These are phyloP conservation scores for Diachasma alloeum DNA, from an alignment of 1,140 invertebrate species.

Conservation along the genomic window DNA sequence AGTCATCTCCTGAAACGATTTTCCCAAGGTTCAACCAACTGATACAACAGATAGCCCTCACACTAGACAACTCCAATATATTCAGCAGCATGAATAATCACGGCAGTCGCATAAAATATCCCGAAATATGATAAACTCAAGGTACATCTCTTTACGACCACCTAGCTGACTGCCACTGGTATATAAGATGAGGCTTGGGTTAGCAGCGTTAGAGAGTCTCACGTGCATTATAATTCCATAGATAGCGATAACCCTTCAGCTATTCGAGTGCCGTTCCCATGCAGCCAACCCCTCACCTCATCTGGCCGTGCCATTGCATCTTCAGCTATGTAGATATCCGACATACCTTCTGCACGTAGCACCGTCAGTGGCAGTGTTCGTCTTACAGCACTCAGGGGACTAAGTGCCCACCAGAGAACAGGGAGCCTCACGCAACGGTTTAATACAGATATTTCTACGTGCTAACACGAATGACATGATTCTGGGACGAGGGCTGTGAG, in stretches of 20 bases:
- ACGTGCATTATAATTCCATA: slow-evolving; percentile 33
- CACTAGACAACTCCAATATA: no score
- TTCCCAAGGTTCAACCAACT: no score
- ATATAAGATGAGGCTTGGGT: slow-evolving; percentile 25
- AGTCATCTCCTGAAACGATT: no score
- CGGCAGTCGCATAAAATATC: no score
- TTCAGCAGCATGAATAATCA: no score
- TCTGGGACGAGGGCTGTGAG: background rate
- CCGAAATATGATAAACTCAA: background rate
- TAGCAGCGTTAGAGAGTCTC: slow-evolving; percentile 25
- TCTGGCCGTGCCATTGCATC: slow-evolving; percentile 6
- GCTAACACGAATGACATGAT: slow-evolving; percentile 7
- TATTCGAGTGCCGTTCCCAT: slow-evolving; percentile 12
- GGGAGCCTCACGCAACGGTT: slow-evolving; percentile 22
- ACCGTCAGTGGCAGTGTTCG: slow-evolving; percentile 4
- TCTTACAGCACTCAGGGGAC: slow-evolving; percentile 17
- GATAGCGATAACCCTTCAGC: slow-evolving; percentile 24
- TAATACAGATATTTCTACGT: slow-evolving; percentile 27
- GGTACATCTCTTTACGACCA: background rate
- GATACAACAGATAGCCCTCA: no score
- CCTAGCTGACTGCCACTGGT: background rate
- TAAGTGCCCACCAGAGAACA: slow-evolving; percentile 14
- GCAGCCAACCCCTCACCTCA: background rate
- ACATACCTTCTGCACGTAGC: slow-evolving; percentile 10
- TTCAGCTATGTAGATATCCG: background rate